Base-by-base conservation (phyloP, 53 echinoderm and acorn worm species). In the Crossaster papposus region DNA sequence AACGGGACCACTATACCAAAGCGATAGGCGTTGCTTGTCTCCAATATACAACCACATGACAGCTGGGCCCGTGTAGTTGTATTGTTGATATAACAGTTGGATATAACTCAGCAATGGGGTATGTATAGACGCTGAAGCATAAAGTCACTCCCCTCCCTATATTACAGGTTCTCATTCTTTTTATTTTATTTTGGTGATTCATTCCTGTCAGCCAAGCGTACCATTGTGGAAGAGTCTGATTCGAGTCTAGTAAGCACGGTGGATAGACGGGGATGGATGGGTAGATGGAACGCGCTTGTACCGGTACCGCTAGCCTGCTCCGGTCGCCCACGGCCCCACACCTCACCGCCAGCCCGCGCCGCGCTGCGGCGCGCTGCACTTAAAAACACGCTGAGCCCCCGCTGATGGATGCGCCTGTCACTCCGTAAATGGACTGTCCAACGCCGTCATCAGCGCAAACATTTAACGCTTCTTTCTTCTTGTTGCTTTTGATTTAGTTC, bases 391-490 rank as follows among this genome's bases (percentile, higher is more conserved):
- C 87, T 87, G 87, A 87, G 77, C 76, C 77, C 78, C 62, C 62
- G 77, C 87, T 87, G 87, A 87, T 87, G 76, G 87, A 87, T 87
- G 87, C 32, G 76, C 34, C 87, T 87, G 87, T 87, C 87, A 87
- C 58, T 55, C 74, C 72, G 87, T 77, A 87, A 87, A 87, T 87
- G 87, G 87, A 87, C 87, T 87, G 87, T 87, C 87, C 33, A 75
- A 77, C 87, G 75, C 87, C 87, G 37, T 87, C 87, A 87, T 87
- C 87, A 87, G 75, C 55, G 87, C 87, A 87, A 87, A 87, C 87
- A 87, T 87, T 87, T 77, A 87, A 87, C 77, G 87, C 87, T 87
- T 87, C 87, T 87, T 87, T 87, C 76, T 77, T 87, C 87, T 87
- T 87, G 87, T 87, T 87, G 87, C 87, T 76, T 87, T 87, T 77